Percentiles rank a stretch among this genome's conserved stretches.
Evolutionary conservation across 23 tunicate genomes (phyloP).

Genomic region (Trididemnum clinides): DNA sequence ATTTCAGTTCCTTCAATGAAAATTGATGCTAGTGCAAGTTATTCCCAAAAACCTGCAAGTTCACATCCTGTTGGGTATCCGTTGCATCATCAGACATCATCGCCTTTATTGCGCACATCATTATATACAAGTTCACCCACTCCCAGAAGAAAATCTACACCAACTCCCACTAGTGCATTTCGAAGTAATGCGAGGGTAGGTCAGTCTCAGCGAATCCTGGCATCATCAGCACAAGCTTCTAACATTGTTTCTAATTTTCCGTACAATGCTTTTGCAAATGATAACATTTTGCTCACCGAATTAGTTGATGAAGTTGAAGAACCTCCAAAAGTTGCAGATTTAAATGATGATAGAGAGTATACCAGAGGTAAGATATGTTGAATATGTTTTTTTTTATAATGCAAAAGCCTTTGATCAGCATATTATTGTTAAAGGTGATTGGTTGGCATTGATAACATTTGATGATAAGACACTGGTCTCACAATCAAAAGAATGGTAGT

Average conservation of each 20-base stretch:
- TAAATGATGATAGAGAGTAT: conserved; percentile 41
- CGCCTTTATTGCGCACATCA: background rate
- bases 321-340: background rate
- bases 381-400: no score
- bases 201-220: no score
- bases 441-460: no score
- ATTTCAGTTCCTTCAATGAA: background rate
- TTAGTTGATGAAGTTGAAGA: background rate
- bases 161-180: background rate
- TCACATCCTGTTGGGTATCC: background rate
- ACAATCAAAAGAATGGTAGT: no score
- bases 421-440: no score
- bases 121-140: background rate
- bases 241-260: background rate
- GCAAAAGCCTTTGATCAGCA: no score
- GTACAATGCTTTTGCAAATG: background rate
- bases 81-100: background rate
- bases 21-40: background rate
- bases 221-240: no score
- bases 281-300: background rate
- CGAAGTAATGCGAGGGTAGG: background rate
- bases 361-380: conserved; percentile 37
- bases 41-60: background rate
- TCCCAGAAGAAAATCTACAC: background rate
- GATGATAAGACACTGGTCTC: no score